These are phyloP conservation scores for Neomonachus schauinslandi DNA, from an alignment of 2,113 vertebrate species.

Conservation along the genomic window DNA sequence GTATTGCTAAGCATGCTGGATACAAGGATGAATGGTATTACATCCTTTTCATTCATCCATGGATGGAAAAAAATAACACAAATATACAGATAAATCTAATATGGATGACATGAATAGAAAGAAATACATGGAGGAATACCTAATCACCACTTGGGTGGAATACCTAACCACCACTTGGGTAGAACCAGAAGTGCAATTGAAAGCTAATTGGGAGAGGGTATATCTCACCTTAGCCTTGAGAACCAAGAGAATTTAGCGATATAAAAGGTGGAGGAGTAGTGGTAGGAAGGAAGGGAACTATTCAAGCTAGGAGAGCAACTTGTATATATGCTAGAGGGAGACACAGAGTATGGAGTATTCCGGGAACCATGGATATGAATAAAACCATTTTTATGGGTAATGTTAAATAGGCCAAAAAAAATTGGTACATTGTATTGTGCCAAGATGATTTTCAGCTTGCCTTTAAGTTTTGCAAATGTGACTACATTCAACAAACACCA, in stretches of 20 bases:
- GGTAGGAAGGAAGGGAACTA: neutral
- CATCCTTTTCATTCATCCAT: neutral
- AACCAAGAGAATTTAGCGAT: neutral
- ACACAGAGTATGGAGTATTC: neutral
- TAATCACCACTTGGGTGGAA: neutral
- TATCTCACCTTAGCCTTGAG: neutral
- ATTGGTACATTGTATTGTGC: neutral
- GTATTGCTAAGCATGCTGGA: neutral
- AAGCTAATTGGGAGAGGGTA: neutral
- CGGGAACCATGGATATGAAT: neutral
- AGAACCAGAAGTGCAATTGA: neutral
- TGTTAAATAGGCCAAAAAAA: neutral
- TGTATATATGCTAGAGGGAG: neutral
- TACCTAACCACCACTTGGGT: neutral
- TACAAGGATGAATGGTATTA: neutral
- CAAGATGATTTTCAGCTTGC: slow-evolving; percentile 64
- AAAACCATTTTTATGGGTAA: neutral
- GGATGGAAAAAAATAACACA: neutral
- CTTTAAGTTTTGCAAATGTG: slow-evolving; percentile 77
- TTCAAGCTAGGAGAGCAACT: neutral
- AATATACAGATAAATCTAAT: neutral
- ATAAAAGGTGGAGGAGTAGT: neutral
- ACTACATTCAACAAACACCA: slow-evolving; percentile 69
- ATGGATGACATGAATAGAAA: neutral
- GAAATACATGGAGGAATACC: neutral